Evolutionary conservation across 2,888 invertebrate genomes (phyloP), one percentile per base, ranked within the genome.

Genomic region (Synergus laeviventris): DNA sequence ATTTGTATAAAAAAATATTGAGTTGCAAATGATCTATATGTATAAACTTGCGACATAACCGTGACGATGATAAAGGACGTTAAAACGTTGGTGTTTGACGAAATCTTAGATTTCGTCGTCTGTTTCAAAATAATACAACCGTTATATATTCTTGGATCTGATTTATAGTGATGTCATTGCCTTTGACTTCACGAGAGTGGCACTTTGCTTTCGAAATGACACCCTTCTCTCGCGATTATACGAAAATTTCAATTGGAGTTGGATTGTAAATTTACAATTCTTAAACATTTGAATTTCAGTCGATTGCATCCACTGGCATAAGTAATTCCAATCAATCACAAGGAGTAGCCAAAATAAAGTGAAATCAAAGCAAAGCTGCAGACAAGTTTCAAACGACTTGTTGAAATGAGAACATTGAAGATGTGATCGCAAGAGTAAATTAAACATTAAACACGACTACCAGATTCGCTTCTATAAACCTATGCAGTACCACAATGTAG

Each of bases 11-110:
- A 18, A 18, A 70, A 70, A 70, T 36, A 70, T 70, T 70, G n/a
- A 31, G n/a, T 31, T 70, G 49, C 70, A 70, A 70, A 70, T 49
- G 49, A 70, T 70, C 70, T 49, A 70, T 45, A n/a, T 31, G 49
- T 70, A n/a, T 49, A 70, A 70, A 70, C 66, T n/a, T n/a, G 31
- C 31, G 66, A 70, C 66, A 70, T 16, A 70, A 24, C 21, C 42
- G 42, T 24, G 14, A 12, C 21, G 39, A 70, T 70, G 66, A 70
- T 49, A 49, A 70, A 70, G 66, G 31, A 45, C 24, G 45, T 66
- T 66, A 66, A 66, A 24, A 24, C 45, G 45, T 31, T 70, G 45
- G n/a, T 49, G 45, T 70, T 70, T 70, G 49, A 31, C 31, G 70
- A 70, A 70, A 49, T 7, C 18, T 70, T 49, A n/a, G 1, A 31